Percentiles rank a stretch among this genome's conserved stretches.
Conservation (phyloP, 2,797 vertebrate species). For the Neostethus bicornis region DNA sequence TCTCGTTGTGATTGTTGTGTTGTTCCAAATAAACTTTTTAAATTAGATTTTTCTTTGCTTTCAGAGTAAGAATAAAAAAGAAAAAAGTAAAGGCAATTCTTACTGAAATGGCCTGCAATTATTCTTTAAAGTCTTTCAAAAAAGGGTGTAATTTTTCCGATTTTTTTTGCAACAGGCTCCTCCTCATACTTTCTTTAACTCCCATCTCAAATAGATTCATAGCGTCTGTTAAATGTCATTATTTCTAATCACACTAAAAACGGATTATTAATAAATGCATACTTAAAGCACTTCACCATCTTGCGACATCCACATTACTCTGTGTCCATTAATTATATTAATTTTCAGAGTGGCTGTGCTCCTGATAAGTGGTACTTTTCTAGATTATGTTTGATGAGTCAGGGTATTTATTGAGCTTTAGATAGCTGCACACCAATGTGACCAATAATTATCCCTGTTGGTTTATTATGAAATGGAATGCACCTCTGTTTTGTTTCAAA, state of each 20-base stretch:
- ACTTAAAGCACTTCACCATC: constrained; percentile 7
- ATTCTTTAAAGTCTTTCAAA: neutral
- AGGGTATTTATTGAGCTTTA: neutral
- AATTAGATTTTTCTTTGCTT: too few relatives aligned
- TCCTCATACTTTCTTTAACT: neutral
- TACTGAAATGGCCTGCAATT: neutral
- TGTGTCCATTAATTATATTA: constrained; percentile 1
- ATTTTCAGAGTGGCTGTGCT: neutral
- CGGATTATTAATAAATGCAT: neutral
- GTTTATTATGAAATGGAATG: neutral
- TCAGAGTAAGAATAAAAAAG: too few relatives aligned
- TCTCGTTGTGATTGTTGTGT: too few relatives aligned
- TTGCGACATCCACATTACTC: neutral
- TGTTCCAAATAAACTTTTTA: too few relatives aligned
- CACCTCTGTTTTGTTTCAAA: neutral
- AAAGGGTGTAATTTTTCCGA: too few relatives aligned
- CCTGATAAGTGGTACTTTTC: neutral
- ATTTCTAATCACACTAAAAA: constrained; percentile 1
- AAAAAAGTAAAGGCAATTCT: too few relatives aligned
- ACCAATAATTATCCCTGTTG: neutral
- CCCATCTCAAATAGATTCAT: neutral
- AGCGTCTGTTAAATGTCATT: neutral
- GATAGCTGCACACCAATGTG: neutral
- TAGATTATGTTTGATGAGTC: neutral
- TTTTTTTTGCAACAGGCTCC: neutral